A percentile compares a stretch with the other conserved stretches of the same genome.
These are phyloP conservation scores for Crematogaster levior DNA, from an alignment of 2,888 invertebrate species.

Conservation along the genomic window DNA sequence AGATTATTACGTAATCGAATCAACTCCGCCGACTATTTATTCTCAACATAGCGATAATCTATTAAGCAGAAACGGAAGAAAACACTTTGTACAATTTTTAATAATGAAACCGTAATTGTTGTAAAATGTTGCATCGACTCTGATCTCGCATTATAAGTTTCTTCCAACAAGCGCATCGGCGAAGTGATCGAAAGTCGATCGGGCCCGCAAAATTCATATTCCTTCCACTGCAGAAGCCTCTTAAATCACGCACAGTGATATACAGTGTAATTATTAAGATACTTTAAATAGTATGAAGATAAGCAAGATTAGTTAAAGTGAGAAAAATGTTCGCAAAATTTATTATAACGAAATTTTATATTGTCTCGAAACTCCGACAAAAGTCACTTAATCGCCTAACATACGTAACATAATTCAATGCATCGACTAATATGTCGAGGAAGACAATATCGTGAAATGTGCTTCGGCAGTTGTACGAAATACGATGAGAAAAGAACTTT, in stretches of 20 bases:
- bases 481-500: constrained; percentile 47
- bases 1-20: constrained; percentile 40
- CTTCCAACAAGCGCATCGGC: constrained; percentile 17
- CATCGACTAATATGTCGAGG: constrained; percentile 10
- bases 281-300: background rate
- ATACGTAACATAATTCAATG: constrained; percentile 19
- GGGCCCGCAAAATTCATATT: constrained; percentile 3
- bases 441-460: constrained; percentile 42
- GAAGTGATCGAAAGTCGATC: constrained; percentile 13
- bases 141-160: constrained; percentile 13
- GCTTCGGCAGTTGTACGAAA: constrained; percentile 32
- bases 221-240: constrained; percentile 7
- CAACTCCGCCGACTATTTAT: constrained; percentile 62
- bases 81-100: constrained; percentile 74
- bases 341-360: background rate
- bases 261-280: background rate
- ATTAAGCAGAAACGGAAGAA: constrained; percentile 34
- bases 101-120: constrained; percentile 57
- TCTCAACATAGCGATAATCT: constrained; percentile 62
- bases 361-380: constrained; percentile 1
- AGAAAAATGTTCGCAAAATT: constrained; percentile 7
- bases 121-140: constrained; percentile 28
- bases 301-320: background rate
- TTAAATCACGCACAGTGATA: constrained; percentile 7
- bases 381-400: constrained; percentile 23